A percentile compares a stretch with the other conserved stretches of the same genome.
These are phyloP conservation scores for Piprites chloris DNA, from an alignment of 2,113 vertebrate species.

Conservation along the genomic window DNA sequence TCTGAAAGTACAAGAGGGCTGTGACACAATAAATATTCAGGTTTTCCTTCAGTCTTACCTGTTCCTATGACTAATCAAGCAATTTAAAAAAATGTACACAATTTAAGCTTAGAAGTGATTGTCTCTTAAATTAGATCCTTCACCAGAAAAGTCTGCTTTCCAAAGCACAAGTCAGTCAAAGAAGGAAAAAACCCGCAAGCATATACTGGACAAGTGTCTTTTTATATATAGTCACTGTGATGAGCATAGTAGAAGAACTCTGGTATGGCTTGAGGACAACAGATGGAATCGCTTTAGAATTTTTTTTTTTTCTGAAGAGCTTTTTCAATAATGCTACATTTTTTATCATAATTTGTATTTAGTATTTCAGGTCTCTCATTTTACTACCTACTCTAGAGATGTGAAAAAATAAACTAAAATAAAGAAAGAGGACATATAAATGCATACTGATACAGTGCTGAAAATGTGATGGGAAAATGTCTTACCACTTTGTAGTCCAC, in stretches of 20 bases:
- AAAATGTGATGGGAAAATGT: not conserved
- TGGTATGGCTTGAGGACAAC: not conserved
- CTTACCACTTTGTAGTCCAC: not conserved
- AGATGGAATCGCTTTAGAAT: not conserved
- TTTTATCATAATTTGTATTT: not conserved
- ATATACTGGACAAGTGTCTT: not conserved
- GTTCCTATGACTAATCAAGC: not conserved
- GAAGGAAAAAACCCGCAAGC: not conserved
- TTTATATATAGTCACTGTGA: not conserved
- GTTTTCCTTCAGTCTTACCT: not conserved
- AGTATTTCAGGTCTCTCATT: not conserved
- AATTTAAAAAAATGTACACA: not conserved
- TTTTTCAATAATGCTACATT: not conserved
- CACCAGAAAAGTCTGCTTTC: not conserved
- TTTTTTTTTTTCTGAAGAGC: not conserved
- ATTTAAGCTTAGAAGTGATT: not conserved
- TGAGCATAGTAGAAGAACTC: not conserved
- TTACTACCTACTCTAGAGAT: not conserved
- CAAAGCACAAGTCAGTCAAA: not conserved
- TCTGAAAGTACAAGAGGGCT: not conserved
- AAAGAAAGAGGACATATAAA: not conserved
- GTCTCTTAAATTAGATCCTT: not conserved
- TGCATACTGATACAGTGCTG: not conserved
- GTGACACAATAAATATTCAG: not conserved
- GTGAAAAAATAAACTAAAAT: not conserved